phyloP scores from a whole-genome alignment of 2,797 vertebrate species.

The Octomys mimax region DNA sequence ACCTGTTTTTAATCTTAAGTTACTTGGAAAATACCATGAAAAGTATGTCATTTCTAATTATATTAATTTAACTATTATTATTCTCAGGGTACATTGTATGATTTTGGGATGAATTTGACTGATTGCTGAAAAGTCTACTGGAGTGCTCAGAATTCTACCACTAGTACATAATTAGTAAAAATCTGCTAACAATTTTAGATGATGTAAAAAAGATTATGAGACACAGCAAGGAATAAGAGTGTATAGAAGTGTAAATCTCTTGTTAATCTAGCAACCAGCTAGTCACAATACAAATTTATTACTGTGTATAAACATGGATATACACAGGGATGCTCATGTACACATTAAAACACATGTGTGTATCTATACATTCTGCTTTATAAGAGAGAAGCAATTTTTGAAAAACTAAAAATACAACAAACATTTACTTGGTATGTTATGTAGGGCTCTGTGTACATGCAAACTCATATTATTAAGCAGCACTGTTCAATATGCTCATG shows the following conservation, averaged over 20 bases:
- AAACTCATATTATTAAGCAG: not conserved
- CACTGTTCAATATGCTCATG: not conserved
- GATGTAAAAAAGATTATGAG: not conserved
- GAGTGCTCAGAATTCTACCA: not conserved
- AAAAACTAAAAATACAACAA: not conserved
- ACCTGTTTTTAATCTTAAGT: not conserved
- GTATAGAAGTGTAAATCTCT: not conserved
- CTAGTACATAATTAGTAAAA: not conserved
- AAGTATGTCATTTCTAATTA: not conserved
- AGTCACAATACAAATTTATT: not conserved
- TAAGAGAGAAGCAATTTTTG: not conserved
- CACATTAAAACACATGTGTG: not conserved
- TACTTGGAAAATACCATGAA: not conserved
- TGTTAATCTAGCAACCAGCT: conserved; percentile 8
- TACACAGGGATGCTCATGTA: not conserved
- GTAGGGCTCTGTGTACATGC: not conserved
- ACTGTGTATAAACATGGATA: not conserved
- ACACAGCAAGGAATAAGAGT: not conserved
- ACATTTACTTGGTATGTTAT: not conserved
- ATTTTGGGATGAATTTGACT: not conserved
- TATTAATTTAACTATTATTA: not conserved
- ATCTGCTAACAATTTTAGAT: not conserved
- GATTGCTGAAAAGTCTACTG: not conserved
- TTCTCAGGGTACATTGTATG: not conserved
- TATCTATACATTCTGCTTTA: not conserved